phyloP scores from a whole-genome alignment of 2,113 vertebrate species.

The Mesitornis unicolor region DNA sequence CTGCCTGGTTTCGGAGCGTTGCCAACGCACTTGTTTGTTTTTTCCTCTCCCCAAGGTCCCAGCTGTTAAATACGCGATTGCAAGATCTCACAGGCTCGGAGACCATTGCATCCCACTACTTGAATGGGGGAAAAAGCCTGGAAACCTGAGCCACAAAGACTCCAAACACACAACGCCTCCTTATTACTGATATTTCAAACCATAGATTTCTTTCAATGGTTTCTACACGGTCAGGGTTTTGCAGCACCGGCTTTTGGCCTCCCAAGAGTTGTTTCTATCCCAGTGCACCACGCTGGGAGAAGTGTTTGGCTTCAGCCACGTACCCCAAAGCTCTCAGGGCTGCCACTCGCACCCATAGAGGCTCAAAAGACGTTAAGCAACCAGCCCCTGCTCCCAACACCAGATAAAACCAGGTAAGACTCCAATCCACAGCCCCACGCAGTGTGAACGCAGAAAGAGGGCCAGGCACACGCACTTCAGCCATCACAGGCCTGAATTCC shows the following conservation, averaged over 20 bases:
- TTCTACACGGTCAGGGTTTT: background rate
- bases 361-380: background rate
- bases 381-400: background rate
- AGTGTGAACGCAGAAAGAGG: background rate
- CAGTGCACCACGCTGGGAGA: background rate
- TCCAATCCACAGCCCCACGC: background rate
- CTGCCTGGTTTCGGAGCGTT: background rate
- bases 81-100: constrained; percentile 14
- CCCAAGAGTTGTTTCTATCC: background rate
- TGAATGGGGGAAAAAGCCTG: background rate
- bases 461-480: accelerated
- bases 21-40: constrained; percentile 17
- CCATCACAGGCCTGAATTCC: background rate
- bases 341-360: background rate
- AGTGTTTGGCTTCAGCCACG: background rate
- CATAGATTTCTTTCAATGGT: background rate
- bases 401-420: background rate
- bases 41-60: constrained; percentile 16
- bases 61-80: constrained; percentile 20
- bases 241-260: background rate
- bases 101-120: background rate
- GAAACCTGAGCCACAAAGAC: background rate
- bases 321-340: background rate
- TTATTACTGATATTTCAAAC: background rate
- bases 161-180: background rate